Base-by-base conservation (phyloP, 2,888 invertebrate species). In the Ectemnius lituratus region DNA sequence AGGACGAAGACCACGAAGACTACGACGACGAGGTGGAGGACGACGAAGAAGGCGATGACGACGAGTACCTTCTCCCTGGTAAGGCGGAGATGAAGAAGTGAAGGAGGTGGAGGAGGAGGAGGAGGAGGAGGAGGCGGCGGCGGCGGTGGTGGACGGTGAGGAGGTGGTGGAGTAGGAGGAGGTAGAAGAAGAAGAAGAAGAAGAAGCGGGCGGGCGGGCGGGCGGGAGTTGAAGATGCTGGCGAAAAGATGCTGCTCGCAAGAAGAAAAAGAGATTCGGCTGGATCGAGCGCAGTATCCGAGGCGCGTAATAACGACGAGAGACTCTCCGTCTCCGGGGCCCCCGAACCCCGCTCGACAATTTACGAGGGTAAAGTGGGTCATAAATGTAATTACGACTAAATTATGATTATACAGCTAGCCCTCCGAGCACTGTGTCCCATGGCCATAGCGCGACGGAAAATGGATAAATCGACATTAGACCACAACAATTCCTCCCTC, bases 371-470 rank as follows among this genome's bases (percentile, higher is more conserved):
- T 85, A 89, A 89, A 89, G 85, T 89, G 88, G 88, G 85, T 88
- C 89, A 87, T 89, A 89, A 89, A 89, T 89, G 88, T 89, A 89
- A 89, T 89, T 89, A 89, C 83, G 86, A 82, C 84, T 85, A 86
- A 88, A 89, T 89, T 87, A 88, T 89, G 89, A 88, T 89, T 88
- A 89, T 88, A 88, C 84, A 88, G 86, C 85, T 86, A 87, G 84
- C 82, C 83, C 75, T 74, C 75, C 62, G 67, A 45, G 52, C 49
- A 16, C 23, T 57, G 67, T 65, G 67, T 45, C 58, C 62, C 67
- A 64, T 64, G 69, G 70, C 66, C 62, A 60, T 58, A 61, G 62
- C 70, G n/a, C 28, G 18, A 18, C 37, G 62, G 52, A 62, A 27
- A 46, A 63, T 49, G 60, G 28, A 61, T 56, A 20, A n/a, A 27